These are phyloP conservation scores for Poecilia velifera DNA, from an alignment of 2,797 vertebrate genomes.

Conservation along the genomic window DNA sequence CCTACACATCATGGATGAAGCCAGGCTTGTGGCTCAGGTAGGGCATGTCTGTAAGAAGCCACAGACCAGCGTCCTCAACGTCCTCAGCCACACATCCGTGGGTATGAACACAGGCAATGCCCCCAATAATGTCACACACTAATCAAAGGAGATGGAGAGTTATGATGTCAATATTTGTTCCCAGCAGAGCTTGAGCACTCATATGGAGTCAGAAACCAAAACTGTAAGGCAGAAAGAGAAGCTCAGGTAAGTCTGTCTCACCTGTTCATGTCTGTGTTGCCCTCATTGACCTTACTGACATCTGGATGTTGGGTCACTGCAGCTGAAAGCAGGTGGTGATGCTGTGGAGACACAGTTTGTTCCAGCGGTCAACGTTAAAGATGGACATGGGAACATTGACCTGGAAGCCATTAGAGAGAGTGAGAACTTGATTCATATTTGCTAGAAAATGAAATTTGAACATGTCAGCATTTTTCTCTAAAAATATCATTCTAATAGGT, in stretches of 20 bases:
- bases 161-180: background rate
- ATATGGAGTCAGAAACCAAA: conserved; percentile 60
- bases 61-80: conserved; percentile 67
- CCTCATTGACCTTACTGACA: conserved; percentile 16
- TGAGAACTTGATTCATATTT: conserved; percentile 45
- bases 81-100: conserved; percentile 58
- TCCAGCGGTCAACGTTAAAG: conserved; percentile 64
- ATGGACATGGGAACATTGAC: conserved; percentile 67
- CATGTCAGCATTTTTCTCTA: background rate
- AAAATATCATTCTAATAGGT: background rate
- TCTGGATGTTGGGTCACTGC: background rate
- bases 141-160: background rate
- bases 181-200: conserved; percentile 76
- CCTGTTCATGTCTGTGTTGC: background rate
- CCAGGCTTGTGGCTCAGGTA: conserved; percentile 34
- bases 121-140: background rate
- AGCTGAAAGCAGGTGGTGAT: conserved; percentile 38
- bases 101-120: conserved; percentile 49
- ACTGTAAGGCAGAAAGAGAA: fast-evolving
- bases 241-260: conserved; percentile 44
- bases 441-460: background rate
- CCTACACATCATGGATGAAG: conserved; percentile 75
- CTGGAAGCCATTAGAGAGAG: conserved; percentile 64
- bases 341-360: conserved; percentile 49
- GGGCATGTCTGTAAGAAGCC: conserved; percentile 22